Evolutionary conservation across 2,113 vertebrate species (phyloP).

Genomic region (Atractosteus spatula): DNA sequence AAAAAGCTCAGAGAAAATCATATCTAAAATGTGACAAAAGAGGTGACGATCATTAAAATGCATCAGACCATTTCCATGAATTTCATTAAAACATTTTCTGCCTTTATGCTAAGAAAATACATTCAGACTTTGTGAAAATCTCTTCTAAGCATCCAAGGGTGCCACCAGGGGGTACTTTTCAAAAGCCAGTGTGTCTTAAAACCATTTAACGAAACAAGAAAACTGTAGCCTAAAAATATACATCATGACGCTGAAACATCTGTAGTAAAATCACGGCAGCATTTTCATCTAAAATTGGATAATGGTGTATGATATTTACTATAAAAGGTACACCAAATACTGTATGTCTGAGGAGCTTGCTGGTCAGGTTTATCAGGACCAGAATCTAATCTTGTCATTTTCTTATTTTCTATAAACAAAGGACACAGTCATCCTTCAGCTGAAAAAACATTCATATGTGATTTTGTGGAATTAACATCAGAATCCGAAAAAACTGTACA

Average conservation of each 20-base stretch:
- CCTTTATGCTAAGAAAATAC: conserved; percentile 9
- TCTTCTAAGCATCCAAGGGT: background rate
- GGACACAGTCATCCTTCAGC: background rate
- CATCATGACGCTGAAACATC: too few relatives aligned
- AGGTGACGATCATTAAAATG: conserved; percentile 13
- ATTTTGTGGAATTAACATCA: conserved; percentile 1
- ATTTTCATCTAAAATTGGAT: too few relatives aligned
- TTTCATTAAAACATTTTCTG: background rate
- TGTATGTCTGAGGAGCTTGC: too few relatives aligned
- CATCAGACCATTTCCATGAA: conserved; percentile 6
- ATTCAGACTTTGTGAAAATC: background rate
- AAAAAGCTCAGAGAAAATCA: background rate
- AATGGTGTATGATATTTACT: too few relatives aligned
- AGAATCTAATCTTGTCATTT: too few relatives aligned
- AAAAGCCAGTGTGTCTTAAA: background rate
- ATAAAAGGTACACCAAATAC: too few relatives aligned
- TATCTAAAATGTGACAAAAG: background rate
- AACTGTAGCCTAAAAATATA: too few relatives aligned
- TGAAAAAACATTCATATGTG: background rate
- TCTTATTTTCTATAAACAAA: conserved; percentile 16
- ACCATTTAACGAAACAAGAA: too few relatives aligned
- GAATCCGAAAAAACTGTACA: background rate
- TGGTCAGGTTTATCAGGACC: too few relatives aligned
- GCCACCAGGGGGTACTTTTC: background rate
- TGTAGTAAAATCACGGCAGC: too few relatives aligned